phyloP scores from a whole-genome alignment of 2,113 vertebrate genomes.

The Urocitellus parryii region DNA sequence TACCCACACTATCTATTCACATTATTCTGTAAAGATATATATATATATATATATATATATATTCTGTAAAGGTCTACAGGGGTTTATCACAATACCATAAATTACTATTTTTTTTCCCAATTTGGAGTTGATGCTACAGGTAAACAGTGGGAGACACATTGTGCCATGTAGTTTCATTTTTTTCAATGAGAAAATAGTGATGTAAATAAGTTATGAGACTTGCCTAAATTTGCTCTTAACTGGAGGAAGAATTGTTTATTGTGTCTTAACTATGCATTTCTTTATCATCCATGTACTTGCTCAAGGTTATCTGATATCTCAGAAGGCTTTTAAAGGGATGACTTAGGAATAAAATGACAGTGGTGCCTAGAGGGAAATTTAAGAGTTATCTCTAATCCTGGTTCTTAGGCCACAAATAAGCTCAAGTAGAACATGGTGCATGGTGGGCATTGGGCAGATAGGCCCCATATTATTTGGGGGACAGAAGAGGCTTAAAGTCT shows the following conservation, averaged over 20 bases:
- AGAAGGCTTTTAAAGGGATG: neutral
- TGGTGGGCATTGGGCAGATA: neutral
- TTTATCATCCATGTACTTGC: neutral
- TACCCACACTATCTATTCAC: neutral
- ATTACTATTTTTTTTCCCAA: neutral
- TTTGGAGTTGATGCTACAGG: neutral
- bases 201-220: neutral
- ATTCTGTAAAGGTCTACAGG: neutral
- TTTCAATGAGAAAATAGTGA: neutral
- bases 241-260: neutral
- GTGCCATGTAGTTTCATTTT: neutral
- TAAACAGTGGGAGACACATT: neutral
- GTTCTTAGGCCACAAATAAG: neutral
- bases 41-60: no score
- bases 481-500: neutral
- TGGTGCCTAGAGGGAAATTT: neutral
- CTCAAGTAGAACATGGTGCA: neutral
- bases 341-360: neutral
- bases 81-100: neutral
- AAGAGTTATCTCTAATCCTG: neutral
- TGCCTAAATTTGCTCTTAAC: neutral
- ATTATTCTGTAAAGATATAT: neutral
- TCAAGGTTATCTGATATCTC: neutral
- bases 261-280: neutral
- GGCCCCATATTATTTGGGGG: neutral